Evolutionary conservation across 2,113 vertebrate genomes (phyloP).

Genomic region (Hassar affinis): DNA sequence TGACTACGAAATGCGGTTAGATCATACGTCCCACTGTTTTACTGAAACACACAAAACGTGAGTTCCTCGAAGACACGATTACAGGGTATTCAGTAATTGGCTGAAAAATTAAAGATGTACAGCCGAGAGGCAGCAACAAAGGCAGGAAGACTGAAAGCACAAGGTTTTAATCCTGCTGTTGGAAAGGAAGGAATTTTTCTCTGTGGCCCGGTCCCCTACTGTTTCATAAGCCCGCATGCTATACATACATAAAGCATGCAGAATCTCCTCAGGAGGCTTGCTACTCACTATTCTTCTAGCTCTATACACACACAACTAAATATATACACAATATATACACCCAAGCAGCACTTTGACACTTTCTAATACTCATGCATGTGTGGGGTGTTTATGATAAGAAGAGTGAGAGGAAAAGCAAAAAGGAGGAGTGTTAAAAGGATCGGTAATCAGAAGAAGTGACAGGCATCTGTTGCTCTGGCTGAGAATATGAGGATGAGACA

Average conservation of each 20-base stretch:
- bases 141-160: neutral
- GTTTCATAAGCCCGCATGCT: constrained; percentile 63
- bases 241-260: constrained; percentile 58
- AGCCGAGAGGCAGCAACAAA: constrained; percentile 17
- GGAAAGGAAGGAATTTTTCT: constrained; percentile 56
- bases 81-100: constrained; percentile 4
- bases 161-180: constrained; percentile 52
- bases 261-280: constrained; percentile 41
- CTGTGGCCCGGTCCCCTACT: constrained; percentile 25
- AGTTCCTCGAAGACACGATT: constrained; percentile 21
- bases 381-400: neutral
- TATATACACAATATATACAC: neutral
- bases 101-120: constrained; percentile 42
- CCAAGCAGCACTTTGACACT: neutral
- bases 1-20: constrained; percentile 9
- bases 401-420: constrained; percentile 10
- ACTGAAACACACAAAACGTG: constrained; percentile 6
- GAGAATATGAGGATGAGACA: constrained; percentile 46
- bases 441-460: constrained; percentile 39
- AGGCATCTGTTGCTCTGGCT: constrained; percentile 68
- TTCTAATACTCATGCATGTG: neutral
- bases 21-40: constrained; percentile 36
- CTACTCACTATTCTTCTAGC: constrained; percentile 32
- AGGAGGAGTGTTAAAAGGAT: neutral
- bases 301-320: constrained; percentile 5